A percentile compares a stretch with the other conserved stretches of the same genome.
Conservation (phyloP, 2,113 vertebrate genomes). For the Centropus bengalensis region DNA sequence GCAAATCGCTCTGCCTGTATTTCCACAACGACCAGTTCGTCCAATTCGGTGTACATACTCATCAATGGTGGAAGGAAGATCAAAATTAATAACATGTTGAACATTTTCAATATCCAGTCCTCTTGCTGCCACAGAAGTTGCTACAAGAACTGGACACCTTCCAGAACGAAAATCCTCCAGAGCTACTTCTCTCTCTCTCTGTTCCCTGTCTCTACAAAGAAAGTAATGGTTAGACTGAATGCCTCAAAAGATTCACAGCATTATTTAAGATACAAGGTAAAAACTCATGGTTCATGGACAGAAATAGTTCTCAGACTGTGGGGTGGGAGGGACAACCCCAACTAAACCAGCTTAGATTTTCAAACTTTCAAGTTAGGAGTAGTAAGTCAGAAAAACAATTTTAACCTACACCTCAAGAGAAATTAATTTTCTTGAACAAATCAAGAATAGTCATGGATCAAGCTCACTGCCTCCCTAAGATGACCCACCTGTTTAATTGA, state of each 20-base stretch:
- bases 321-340: neutral
- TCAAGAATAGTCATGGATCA: neutral
- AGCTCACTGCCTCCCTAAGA: neutral
- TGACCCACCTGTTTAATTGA: neutral
- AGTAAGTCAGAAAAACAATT: neutral
- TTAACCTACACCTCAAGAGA: neutral
- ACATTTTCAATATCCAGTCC: constrained; percentile 94
- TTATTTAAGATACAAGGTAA: neutral
- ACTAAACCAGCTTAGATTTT: fast-evolving
- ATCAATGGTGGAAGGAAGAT: constrained; percentile 88
- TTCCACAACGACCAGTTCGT: constrained; percentile 94
- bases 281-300: neutral
- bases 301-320: neutral
- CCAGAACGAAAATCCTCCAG: constrained; percentile 88
- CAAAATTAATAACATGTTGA: constrained; percentile 93
- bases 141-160: constrained; percentile 88
- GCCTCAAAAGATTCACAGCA: neutral
- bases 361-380: neutral
- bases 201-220: constrained; percentile 87
- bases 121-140: constrained; percentile 93
- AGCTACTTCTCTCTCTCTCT: constrained; percentile 88
- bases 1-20: constrained; percentile 86
- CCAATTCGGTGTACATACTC: constrained; percentile 96
- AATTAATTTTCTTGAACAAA: neutral
- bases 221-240: neutral